These are phyloP conservation scores for Drosophila sordidapex DNA, from an alignment of 2,888 invertebrate species.

Conservation along the genomic window DNA sequence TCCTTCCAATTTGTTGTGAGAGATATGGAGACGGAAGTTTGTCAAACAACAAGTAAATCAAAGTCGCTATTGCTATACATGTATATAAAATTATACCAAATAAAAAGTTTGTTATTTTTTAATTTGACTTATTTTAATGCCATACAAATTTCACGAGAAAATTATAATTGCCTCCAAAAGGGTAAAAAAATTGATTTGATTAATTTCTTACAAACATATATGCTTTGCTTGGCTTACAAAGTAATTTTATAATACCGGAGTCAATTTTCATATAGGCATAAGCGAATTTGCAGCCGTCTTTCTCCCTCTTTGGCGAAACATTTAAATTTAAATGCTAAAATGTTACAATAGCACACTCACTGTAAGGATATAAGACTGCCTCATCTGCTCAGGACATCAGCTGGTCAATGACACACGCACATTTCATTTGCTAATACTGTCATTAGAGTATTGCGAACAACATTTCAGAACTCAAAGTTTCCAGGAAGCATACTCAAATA, in stretches of 20 bases:
- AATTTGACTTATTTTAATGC: background rate
- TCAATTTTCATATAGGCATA: constrained; percentile 28
- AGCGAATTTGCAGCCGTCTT: constrained; percentile 52
- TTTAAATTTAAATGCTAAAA: constrained; percentile 81
- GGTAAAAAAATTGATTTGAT: background rate
- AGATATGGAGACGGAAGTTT: background rate
- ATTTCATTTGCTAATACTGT: background rate
- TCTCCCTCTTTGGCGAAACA: constrained; percentile 71
- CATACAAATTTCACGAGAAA: background rate
- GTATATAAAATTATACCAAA: background rate
- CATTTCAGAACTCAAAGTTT: background rate
- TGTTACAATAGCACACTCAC: constrained; percentile 67
- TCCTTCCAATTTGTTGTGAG: background rate
- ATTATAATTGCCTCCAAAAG: background rate
- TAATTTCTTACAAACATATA: background rate
- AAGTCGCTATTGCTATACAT: background rate
- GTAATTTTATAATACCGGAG: background rate
- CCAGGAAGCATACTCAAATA: constrained; percentile 33
- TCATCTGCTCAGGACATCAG: constrained; percentile 51
- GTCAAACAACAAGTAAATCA: background rate
- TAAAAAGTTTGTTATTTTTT: background rate
- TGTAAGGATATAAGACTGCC: constrained; percentile 51
- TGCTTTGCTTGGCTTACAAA: background rate
- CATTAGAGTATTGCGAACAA: too few relatives aligned
- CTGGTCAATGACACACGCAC: constrained; percentile 54